A percentile compares a stretch with the other conserved stretches of the same genome.
Evolutionary conservation across 2,888 invertebrate genomes (phyloP).

Genomic region (Melipona beecheii): DNA sequence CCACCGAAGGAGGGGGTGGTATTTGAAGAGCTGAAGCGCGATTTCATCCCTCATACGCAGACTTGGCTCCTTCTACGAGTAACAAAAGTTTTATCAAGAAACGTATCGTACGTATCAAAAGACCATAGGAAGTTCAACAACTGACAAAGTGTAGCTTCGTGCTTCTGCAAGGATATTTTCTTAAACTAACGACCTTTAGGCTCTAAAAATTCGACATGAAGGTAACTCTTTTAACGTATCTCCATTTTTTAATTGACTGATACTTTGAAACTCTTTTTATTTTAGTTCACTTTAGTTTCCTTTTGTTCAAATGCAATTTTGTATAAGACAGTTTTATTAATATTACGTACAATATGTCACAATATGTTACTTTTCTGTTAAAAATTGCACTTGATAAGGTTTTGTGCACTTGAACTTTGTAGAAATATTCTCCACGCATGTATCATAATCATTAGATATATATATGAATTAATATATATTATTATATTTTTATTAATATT

Average conservation of each 20-base stretch:
- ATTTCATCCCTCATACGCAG: conserved; percentile 73
- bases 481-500: too few relatives aligned
- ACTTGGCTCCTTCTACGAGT: conserved; percentile 58
- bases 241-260: neutral
- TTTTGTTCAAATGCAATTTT: neutral
- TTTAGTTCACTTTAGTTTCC: neutral
- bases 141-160: neutral
- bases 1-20: conserved; percentile 70
- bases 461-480: neutral
- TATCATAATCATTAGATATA: neutral
- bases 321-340: neutral
- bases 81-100: conserved; percentile 17
- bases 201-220: conserved; percentile 35
- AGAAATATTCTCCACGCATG: neutral
- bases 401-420: neutral
- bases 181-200: too few relatives aligned
- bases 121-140: neutral
- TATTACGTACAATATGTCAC: neutral
- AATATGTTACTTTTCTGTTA: too few relatives aligned
- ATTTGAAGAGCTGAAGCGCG: conserved; percentile 77
- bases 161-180: neutral
- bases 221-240: conserved; percentile 11
- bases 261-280: neutral
- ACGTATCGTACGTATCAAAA: neutral
- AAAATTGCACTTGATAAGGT: neutral